Conservation (phyloP, 1,140 invertebrate species). For the Chionoecetes opilio region DNA sequence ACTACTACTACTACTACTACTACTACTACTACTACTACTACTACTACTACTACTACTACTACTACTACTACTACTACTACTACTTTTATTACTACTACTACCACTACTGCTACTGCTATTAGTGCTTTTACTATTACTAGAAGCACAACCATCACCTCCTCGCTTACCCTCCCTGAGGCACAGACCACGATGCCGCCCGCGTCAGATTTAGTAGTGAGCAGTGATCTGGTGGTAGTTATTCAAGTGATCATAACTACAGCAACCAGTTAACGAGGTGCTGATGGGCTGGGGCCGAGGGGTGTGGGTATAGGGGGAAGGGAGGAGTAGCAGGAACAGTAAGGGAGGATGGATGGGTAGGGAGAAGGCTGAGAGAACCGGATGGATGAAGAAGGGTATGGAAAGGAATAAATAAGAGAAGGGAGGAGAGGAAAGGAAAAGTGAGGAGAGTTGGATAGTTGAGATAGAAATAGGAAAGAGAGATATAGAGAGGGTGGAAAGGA, state of each 20-base stretch:
- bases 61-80: conserved; percentile 50
- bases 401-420: not conserved
- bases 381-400: not conserved
- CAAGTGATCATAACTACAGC: conserved; percentile 14
- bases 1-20: conserved; percentile 43
- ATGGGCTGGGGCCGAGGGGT: not conserved
- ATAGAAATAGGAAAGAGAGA: not conserved
- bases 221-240: not conserved
- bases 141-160: not conserved
- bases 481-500: not conserved
- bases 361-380: conserved; percentile 16
- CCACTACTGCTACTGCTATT: not conserved
- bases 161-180: not conserved
- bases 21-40: conserved; percentile 46
- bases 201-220: not conserved
- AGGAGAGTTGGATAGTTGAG: not conserved
- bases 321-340: too few relatives aligned
- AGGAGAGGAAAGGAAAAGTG: not conserved
- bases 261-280: not conserved
- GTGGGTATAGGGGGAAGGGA: not conserved
- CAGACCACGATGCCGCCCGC: not conserved
- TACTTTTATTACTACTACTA: conserved; percentile 45
- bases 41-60: conserved; percentile 35
- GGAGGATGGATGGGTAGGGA: conserved; percentile 3
- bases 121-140: not conserved